Evolutionary conservation across 2,888 invertebrate species (phyloP), one percentile per base, ranked within the genome.

Genomic region (Drosophila tanythrix): DNA sequence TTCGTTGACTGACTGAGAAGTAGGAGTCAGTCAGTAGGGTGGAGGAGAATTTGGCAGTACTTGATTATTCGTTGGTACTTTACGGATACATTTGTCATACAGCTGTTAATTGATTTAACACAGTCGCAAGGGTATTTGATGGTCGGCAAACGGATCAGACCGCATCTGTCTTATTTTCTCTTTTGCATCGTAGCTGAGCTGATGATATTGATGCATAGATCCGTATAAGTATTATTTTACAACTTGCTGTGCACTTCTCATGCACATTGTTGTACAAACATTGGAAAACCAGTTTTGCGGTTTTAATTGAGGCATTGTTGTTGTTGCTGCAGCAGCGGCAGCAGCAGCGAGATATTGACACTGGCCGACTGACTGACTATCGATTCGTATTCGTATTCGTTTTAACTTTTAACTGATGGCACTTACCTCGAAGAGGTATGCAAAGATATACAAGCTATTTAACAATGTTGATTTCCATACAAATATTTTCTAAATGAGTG

Each of bases 211-310:
- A 40, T 55, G 71, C 73, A 71, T 61, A 61, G 62, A 71, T 70
- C 53, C 71, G 71, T 71, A 51, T 71, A 62, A 35, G 74, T 82
- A 76, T 84, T 74, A 70, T 71, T 61, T 82, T 84, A 79, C 79
- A 77, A 76, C 62, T 75, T 60, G 69, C 63, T 66, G 50, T 58
- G 64, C 40, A 70, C 40, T 63, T 63, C 50, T 59, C 36, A 59
- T 53, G 21, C n/a, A 46, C 33, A 36, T 18, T 55, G 15, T 38
- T 56, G 56, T 38, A 36, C 36, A 66, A 67, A 59, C 29, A 76
- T 69, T 62, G 58, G 52, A 57, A 59, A 82, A 82, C 82, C 86
- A 70, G 82, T 68, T 68, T 82, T 85, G 80, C 67, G 71, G 82
- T 76, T 79, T 82, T 79, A 76, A 85, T 85, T 82, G 79, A 69